A percentile compares a stretch with the other conserved stretches of the same genome.
phyloP scores from a whole-genome alignment of 2,797 vertebrate species.

The Hippoglossus hippoglossus region DNA sequence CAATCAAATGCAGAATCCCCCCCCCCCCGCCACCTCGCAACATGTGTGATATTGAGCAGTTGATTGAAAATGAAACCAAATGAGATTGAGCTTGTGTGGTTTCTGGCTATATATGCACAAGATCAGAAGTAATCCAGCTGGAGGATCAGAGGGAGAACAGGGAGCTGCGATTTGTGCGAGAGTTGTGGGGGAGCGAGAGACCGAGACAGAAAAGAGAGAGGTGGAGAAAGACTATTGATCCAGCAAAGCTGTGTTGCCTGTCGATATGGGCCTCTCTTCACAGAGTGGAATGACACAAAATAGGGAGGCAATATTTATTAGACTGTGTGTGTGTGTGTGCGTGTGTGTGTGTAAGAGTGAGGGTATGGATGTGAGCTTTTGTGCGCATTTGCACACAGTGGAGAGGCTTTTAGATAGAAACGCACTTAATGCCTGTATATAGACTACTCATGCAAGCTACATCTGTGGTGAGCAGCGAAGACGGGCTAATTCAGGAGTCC shows the following conservation, averaged over 20 bases:
- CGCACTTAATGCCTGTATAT: slow-evolving; percentile 35
- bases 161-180: slow-evolving; percentile 28
- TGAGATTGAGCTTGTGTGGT: slow-evolving; percentile 45
- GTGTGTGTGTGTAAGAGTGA: slow-evolving; percentile 1
- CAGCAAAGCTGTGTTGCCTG: slow-evolving; percentile 61
- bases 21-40: too few species aligned
- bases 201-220: slow-evolving; percentile 5
- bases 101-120: slow-evolving; percentile 33
- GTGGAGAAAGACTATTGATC: slow-evolving; percentile 71
- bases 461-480: slow-evolving; percentile 39
- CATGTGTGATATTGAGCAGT: slow-evolving; percentile 23
- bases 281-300: slow-evolving; percentile 67
- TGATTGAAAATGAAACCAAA: slow-evolving; percentile 59
- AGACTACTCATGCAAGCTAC: slow-evolving; percentile 60
- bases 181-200: slow-evolving; percentile 1
- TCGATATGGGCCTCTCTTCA: slow-evolving; percentile 49
- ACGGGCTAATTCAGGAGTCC: slow-evolving; percentile 1
- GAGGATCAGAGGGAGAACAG: slow-evolving; percentile 40
- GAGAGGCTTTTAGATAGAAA: slow-evolving; percentile 68
- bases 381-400: slow-evolving; percentile 36
- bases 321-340: slow-evolving; percentile 21
- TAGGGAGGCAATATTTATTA: slow-evolving; percentile 65
- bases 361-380: slow-evolving; percentile 8
- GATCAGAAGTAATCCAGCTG: slow-evolving; percentile 54
- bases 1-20: slow-evolving; percentile 30